Percentiles rank a stretch among this genome's conserved stretches.
phyloP scores from a whole-genome alignment of 2,797 vertebrate species.

The Eremophila alpestris region DNA sequence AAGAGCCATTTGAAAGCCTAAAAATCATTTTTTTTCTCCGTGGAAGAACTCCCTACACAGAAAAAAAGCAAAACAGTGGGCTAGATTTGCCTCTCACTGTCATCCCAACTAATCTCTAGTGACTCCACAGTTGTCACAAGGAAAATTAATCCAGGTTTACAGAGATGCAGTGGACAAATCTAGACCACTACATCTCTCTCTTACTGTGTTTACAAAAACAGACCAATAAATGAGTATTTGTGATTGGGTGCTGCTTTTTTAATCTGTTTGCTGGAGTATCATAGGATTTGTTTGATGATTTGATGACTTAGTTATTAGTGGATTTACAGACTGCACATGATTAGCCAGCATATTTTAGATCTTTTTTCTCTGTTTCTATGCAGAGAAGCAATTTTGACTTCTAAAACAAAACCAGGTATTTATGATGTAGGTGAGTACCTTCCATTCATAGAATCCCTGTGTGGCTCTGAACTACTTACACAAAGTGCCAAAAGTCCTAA shows the following conservation, averaged over 20 bases:
- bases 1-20: background rate
- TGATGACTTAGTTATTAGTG: constrained; percentile 9
- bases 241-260: background rate
- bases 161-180: background rate
- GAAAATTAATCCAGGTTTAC: constrained; percentile 44
- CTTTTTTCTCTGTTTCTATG: background rate
- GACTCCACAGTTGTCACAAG: background rate
- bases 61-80: background rate
- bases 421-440: background rate
- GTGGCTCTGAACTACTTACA: background rate
- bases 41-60: background rate
- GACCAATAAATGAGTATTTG: background rate
- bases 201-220: background rate
- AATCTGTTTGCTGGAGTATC: constrained; percentile 38
- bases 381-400: background rate
- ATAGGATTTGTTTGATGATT: constrained; percentile 25
- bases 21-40: background rate
- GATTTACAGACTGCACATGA: constrained; percentile 5
- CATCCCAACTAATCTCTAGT: background rate
- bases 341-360: background rate
- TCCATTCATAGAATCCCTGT: background rate
- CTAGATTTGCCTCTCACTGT: background rate
- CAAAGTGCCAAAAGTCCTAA: background rate
- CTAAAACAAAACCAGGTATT: background rate
- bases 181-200: background rate